Conservation (phyloP, 2,797 vertebrate species). For the Jordanella pulchra region DNA sequence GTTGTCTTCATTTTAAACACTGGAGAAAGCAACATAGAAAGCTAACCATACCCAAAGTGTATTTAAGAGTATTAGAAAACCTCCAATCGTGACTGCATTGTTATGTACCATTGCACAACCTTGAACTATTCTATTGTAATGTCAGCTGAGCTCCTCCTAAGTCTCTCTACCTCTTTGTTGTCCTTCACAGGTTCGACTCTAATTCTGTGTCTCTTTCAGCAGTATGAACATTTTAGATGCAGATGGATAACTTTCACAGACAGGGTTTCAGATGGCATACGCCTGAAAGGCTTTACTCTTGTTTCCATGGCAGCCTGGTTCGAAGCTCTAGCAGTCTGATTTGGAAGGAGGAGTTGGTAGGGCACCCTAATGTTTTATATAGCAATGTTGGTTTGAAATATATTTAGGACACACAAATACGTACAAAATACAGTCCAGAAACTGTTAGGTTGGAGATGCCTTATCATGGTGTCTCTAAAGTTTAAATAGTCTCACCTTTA, state of each 20-base stretch:
- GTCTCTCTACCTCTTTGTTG: background rate
- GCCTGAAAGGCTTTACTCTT: background rate
- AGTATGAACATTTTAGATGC: background rate
- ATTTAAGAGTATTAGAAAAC: background rate
- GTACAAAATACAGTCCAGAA: conserved; percentile 8
- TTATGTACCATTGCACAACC: conserved; percentile 26
- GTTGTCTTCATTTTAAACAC: background rate
- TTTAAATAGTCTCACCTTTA: background rate
- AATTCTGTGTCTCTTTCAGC: background rate
- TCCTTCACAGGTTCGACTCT: background rate
- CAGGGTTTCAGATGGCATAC: conserved; percentile 13
- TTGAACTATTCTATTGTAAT: conserved; percentile 2
- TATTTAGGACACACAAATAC: background rate
- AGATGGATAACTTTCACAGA: conserved; percentile 17
- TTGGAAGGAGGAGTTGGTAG: conserved; percentile 27
- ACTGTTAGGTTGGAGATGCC: background rate
- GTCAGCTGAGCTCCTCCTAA: background rate
- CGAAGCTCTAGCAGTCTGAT: conserved; percentile 32
- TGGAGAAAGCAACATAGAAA: background rate
- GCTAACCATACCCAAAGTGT: background rate
- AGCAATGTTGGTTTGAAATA: conserved; percentile 33
- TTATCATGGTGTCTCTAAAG: background rate
- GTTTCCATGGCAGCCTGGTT: conserved; percentile 50
- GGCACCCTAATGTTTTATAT: conserved; percentile 30
- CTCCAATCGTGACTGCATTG: background rate